Evolutionary conservation across 2,113 vertebrate genomes (phyloP), one percentile per base, ranked within the genome.

Genomic region (Haemorhous mexicanus): DNA sequence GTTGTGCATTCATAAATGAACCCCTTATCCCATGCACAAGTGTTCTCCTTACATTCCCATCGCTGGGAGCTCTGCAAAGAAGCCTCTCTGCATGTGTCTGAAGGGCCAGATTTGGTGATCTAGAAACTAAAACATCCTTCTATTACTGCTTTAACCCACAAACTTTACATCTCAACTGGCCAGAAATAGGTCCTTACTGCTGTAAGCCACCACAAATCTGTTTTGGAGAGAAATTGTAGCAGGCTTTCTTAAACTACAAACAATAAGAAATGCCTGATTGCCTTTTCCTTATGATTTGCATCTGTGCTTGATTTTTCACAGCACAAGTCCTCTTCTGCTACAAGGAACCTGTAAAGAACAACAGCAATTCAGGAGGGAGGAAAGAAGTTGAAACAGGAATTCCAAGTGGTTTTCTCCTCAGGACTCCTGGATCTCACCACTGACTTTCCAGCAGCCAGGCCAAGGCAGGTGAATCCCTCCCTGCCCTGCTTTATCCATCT

Each of bases 361-460:
- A 26, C 27, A 59, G 82, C 50, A 84, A 35, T 75, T 78, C 84
- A 72, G 50, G 61, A 63, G n/a, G 19, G 59, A 68, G n/a, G 24
- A 27, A 72, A 91, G 72, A 94, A 74, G 44, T 78, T 78, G 74
- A 78, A 90, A 72, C 44, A 93, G 39, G 30, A 72, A 68, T 84
- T 97, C 69, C 53, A 90, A 56, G 61, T 32, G 44, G 30, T 80
- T 97, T 97, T 74, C 68, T 96, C 69, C 16, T 93, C 64, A 50
- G 68, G 90, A 56, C 72, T 95, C 59, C 72, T 93, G 80, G 61
- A 78, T 95, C 74, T 72, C 59, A 53, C 44, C 76, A 39, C 28
- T 41, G 58, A 56, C 30, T 61, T 88, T 47, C 59, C 14, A 55
- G 39, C 47, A 70, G 87, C 30, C 79, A 56, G 61, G 52, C 14